Conservation (phyloP, 2,888 invertebrate genomes). For the Galeruca laticollis region DNA sequence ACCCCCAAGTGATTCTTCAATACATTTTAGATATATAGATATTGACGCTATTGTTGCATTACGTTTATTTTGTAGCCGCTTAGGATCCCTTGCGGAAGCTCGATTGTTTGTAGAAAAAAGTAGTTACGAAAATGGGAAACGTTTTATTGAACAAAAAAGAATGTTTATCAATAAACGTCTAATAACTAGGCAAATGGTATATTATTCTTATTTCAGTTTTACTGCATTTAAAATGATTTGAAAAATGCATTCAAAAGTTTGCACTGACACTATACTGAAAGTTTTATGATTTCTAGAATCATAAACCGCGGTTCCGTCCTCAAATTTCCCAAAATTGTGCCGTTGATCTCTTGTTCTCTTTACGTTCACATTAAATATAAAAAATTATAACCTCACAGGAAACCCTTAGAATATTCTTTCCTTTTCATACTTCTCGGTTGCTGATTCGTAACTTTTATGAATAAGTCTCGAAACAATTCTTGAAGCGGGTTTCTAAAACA, state of each 20-base stretch:
- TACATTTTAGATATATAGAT: no score
- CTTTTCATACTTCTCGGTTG: slow-evolving; percentile 26
- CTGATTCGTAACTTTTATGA: slow-evolving; percentile 35
- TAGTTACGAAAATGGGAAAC: no score
- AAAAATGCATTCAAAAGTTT: slow-evolving; percentile 6
- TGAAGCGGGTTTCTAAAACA: slow-evolving; percentile 23
- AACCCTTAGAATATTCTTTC: slow-evolving; percentile 24
- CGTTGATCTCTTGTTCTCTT: slow-evolving; percentile 14
- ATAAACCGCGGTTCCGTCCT: slow-evolving; percentile 21
- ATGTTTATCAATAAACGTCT: no score
- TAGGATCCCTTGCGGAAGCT: no score
- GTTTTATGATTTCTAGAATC: slow-evolving; percentile 10
- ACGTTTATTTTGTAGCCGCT: no score
- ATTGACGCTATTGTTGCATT: no score
- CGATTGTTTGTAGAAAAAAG: no score
- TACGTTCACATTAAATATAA: slow-evolving; percentile 32
- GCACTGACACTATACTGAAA: not conserved
- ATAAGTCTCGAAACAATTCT: slow-evolving; percentile 32
- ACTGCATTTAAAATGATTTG: not conserved
- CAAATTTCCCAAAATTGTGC: slow-evolving; percentile 24
- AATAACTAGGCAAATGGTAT: no score
- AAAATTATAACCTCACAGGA: slow-evolving; percentile 37
- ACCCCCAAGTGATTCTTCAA: no score
- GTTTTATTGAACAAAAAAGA: no score
- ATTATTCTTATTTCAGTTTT: no score